phyloP scores from a whole-genome alignment of 2,113 vertebrate genomes.

The Cebus imitator region DNA sequence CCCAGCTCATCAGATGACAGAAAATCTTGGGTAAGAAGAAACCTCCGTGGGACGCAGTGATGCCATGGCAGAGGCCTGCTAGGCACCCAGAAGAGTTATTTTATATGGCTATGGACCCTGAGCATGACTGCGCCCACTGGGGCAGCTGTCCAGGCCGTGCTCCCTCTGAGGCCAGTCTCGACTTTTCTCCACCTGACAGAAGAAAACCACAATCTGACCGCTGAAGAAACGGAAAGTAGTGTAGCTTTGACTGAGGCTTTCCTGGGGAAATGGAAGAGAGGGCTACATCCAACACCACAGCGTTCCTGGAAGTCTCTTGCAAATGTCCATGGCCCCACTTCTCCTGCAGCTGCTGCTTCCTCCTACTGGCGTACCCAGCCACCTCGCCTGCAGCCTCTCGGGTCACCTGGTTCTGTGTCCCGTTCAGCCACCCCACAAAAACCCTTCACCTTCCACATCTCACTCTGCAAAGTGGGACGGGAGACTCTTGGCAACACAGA shows the following conservation, averaged over 20 bases:
- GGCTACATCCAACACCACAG: background rate
- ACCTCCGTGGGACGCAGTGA: accelerated
- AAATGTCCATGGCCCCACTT: accelerated
- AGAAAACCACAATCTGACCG: background rate
- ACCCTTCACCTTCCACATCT: no score
- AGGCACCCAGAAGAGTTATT: no score
- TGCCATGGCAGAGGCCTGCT: background rate
- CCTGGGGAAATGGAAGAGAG: accelerated
- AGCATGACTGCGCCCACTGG: accelerated
- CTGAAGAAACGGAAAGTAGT: background rate
- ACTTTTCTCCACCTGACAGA: background rate
- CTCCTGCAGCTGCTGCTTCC: accelerated
- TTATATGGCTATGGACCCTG: background rate
- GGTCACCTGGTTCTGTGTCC: background rate
- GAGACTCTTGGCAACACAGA: background rate
- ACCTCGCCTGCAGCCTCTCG: background rate
- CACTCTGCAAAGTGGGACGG: background rate
- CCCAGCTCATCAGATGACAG: background rate
- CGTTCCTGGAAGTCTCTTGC: background rate
- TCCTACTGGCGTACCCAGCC: background rate
- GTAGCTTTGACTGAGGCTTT: background rate
- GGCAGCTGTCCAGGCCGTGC: accelerated
- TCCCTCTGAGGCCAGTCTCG: background rate
- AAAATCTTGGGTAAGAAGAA: background rate
- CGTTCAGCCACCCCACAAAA: background rate